Base-by-base conservation (phyloP, 1,140 invertebrate genomes). In the Drosophila mojavensis region DNA sequence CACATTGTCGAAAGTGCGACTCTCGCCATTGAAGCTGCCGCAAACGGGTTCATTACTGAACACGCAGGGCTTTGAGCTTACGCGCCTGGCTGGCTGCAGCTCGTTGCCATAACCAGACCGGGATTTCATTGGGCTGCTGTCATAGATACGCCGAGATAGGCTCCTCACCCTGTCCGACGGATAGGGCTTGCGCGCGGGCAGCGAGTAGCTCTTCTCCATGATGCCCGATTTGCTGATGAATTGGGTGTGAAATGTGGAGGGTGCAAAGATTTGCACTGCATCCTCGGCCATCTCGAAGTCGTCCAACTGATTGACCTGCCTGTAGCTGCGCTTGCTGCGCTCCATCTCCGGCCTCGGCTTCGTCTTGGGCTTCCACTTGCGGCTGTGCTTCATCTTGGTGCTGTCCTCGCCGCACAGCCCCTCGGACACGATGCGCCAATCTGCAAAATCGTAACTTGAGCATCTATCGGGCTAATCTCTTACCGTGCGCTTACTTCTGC, bases 341-440 rank as follows among this genome's bases (percentile, higher is more conserved):
- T 88, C 78, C 17, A 43, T 55, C 6, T 84, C 56, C 41, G 47
- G 17, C 26, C 84, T 88, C 6, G 79, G 73, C 47, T 88, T 83
- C 33, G 67, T 51, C 33, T 78, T 74, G 4, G 84, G 80, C 61
- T 89, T 88, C 5, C 60, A 61, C 17, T 88, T 83, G 63, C 77
- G 77, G 28, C 48, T 89, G 11, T 89, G 80, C 54, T 89, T 89
- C 84, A 88, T 84, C 45, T 89, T 90, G 64, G 54, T 85, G 79
- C 79, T 88, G 69, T 91, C 90, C 70, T 91, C 90, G 26, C 78
- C 90, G 45, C 90, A 91, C 13, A 91, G 64, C 0, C 90, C 90
- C 51, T 89, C 70, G n/a, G 84, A 77, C 17, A 89, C 60, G 13
- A 91, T 90, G 43, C 79, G 82, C 90, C 90, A 91, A 48, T 91